These are phyloP conservation scores for Drosophila mauritiana DNA, from an alignment of 1,140 invertebrate species.

Conservation along the genomic window DNA sequence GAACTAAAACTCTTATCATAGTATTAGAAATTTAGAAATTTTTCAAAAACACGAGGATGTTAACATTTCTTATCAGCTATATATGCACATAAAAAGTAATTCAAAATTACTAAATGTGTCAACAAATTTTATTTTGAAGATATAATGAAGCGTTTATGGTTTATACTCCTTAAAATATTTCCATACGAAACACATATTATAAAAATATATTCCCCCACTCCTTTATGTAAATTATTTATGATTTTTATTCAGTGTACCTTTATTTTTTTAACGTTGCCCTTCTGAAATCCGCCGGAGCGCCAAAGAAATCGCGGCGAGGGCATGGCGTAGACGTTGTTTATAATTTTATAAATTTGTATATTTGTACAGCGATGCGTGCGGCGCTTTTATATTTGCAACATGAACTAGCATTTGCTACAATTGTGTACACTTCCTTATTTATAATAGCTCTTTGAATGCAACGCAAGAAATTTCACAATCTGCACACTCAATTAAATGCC, in stretches of 20 bases:
- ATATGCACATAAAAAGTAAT: neutral
- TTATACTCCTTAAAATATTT: neutral
- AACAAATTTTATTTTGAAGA: too few species aligned
- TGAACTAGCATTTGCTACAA: constrained; percentile 16
- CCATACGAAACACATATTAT: neutral
- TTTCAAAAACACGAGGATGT: too few species aligned
- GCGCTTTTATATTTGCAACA: constrained; percentile 35
- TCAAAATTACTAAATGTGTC: too few species aligned
- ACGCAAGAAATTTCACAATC: constrained; percentile 54
- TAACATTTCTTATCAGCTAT: too few species aligned
- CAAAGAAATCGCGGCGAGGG: constrained; percentile 69
- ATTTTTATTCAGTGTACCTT: constrained; percentile 38
- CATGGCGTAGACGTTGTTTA: constrained; percentile 45
- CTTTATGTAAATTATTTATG: neutral
- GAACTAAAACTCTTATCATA: too few species aligned
- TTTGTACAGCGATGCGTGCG: constrained; percentile 32
- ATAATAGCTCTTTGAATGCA: constrained; percentile 45
- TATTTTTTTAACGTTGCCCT: constrained; percentile 58
- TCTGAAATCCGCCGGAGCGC: constrained; percentile 62
- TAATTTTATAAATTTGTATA: constrained; percentile 11
- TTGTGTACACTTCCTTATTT: constrained; percentile 11
- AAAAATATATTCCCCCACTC: neutral
- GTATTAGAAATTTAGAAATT: too few species aligned
- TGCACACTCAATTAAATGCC: constrained; percentile 35
- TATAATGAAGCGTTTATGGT: too few species aligned